Percentiles rank a stretch among this genome's conserved stretches.
phyloP scores from a whole-genome alignment of 1,140 invertebrate genomes.

The Listronotus oregonensis region DNA sequence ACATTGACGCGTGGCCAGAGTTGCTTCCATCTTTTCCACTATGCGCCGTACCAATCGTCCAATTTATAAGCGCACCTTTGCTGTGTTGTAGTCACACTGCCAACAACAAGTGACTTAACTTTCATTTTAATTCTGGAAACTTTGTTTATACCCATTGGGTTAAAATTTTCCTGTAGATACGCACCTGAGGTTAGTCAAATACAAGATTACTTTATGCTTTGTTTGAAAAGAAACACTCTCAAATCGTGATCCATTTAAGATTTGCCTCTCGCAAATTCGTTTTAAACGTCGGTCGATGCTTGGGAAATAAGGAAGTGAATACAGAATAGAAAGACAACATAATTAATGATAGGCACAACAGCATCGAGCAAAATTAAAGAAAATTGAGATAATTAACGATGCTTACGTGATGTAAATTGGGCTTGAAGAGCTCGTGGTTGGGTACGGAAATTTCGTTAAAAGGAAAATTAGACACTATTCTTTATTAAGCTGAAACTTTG shows the following conservation, averaged over 20 bases:
- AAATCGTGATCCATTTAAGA: slow-evolving; percentile 26
- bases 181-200: no score
- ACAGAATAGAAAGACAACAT: slow-evolving; percentile 15
- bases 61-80: no score
- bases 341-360: slow-evolving; percentile 29
- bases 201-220: no score
- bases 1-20: no score
- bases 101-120: no score
- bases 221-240: background rate
- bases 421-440: slow-evolving; percentile 1
- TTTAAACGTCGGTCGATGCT: slow-evolving; percentile 3
- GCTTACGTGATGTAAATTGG: slow-evolving; percentile 28
- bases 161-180: no score
- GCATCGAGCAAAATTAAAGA: slow-evolving; percentile 30
- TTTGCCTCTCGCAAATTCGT: slow-evolving; percentile 9
- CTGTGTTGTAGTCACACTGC: no score
- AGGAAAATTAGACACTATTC: slow-evolving; percentile 8
- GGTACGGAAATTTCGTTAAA: slow-evolving; percentile 3
- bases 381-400: slow-evolving; percentile 36
- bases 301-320: slow-evolving; percentile 29
- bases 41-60: no score
- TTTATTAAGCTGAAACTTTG: no score
- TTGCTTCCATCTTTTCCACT: no score
- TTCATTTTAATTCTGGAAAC: no score
- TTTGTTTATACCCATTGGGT: no score